Conservation (phyloP, 2,888 invertebrate genomes). For the Hydrotaea cyrtoneurina region DNA sequence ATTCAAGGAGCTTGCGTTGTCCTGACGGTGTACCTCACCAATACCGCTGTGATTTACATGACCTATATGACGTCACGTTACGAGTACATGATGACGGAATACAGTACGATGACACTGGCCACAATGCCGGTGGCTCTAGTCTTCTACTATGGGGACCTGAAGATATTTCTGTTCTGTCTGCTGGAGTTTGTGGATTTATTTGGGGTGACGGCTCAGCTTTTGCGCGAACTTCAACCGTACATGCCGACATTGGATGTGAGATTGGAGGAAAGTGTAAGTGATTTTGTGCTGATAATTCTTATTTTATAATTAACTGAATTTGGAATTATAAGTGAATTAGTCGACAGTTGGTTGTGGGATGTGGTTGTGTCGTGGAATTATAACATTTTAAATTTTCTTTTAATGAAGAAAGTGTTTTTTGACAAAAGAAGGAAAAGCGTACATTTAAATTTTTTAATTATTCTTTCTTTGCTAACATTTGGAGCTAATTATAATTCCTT, state of each 20-base stretch:
- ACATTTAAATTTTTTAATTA: too few relatives aligned
- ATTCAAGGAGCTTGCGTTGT: neutral
- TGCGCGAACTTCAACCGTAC: neutral
- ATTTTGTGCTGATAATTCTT: too few relatives aligned
- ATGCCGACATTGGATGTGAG: neutral
- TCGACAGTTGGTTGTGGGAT: too few relatives aligned
- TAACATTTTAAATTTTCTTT: too few relatives aligned
- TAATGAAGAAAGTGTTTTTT: too few relatives aligned
- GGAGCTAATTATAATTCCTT: too few relatives aligned
- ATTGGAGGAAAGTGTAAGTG: slow-evolving; percentile 10
- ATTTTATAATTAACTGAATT: too few relatives aligned
- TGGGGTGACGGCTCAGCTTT: neutral
- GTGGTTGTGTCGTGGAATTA: too few relatives aligned
- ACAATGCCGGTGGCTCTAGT: neutral
- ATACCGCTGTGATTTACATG: neutral
- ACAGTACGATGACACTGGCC: neutral
- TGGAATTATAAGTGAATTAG: too few relatives aligned
- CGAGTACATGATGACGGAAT: neutral
- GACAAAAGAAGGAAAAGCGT: too few relatives aligned
- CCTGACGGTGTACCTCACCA: neutral
- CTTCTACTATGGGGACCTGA: slow-evolving; percentile 5
- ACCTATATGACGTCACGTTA: neutral
- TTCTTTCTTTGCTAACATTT: too few relatives aligned
- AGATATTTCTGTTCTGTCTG: neutral
- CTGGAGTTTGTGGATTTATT: neutral